Percentiles rank a stretch among this genome's conserved stretches.
These are phyloP conservation scores for Cynaeus angustus DNA, from an alignment of 2,888 invertebrate genomes.

Conservation along the genomic window DNA sequence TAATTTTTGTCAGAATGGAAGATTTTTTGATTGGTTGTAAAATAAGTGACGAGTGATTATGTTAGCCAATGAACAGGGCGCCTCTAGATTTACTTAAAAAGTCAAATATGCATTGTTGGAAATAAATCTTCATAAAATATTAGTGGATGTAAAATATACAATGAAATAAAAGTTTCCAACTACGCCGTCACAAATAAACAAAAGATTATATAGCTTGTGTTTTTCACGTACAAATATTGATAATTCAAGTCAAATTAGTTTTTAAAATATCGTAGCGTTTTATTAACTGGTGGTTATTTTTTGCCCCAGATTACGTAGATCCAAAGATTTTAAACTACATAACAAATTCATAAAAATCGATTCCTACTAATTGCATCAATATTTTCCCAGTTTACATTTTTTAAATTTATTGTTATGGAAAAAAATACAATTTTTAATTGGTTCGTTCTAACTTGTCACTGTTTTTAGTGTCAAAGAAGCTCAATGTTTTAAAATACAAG, in stretches of 20 bases:
- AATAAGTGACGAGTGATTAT: slow-evolving; percentile 9
- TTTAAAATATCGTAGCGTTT: not conserved
- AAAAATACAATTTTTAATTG: no score
- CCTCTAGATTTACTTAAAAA: slow-evolving; percentile 4
- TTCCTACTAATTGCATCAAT: no score
- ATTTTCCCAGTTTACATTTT: no score
- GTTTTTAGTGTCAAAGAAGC: no score
- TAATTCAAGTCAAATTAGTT: no score
- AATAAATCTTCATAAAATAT: slow-evolving; percentile 41
- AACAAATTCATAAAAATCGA: no score
- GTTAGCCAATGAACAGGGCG: slow-evolving; percentile 10
- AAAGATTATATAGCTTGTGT: not conserved
- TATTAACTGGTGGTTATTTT: no score
- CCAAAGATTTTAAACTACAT: no score
- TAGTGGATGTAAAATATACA: not conserved
- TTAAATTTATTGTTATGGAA: no score
- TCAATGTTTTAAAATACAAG: no score
- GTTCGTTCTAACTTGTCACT: no score
- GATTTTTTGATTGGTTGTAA: slow-evolving; percentile 21
- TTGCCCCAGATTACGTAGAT: not conserved
- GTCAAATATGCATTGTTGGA: slow-evolving; percentile 16
- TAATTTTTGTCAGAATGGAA: slow-evolving; percentile 8
- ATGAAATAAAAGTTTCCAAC: slow-evolving; percentile 18
- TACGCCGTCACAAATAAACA: not conserved
- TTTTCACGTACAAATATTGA: not conserved